Evolutionary conservation across 2,113 vertebrate genomes (phyloP).

Genomic region (Anolis sagrei): DNA sequence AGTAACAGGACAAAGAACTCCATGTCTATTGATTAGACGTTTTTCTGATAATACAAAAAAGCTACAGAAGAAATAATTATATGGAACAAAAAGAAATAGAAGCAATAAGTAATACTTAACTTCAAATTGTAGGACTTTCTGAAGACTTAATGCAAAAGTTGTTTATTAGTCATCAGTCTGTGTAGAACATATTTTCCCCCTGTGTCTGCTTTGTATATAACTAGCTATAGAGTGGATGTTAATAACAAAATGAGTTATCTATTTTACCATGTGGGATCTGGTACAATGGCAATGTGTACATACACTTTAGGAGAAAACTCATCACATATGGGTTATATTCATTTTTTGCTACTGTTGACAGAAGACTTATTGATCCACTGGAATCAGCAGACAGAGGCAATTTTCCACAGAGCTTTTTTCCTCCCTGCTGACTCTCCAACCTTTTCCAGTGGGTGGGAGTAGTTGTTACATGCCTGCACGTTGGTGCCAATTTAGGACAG

Average conservation of each 20-base stretch:
- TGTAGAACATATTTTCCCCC: background rate
- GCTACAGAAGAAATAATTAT: background rate
- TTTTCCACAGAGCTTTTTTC: background rate
- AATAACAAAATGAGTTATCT: background rate
- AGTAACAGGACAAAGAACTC: background rate
- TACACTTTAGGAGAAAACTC: background rate
- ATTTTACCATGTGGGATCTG: background rate
- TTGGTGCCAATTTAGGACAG: too few relatives aligned
- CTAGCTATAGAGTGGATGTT: too few relatives aligned
- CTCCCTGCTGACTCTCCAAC: too few relatives aligned
- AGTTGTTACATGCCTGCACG: too few relatives aligned
- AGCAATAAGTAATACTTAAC: background rate
- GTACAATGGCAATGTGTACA: background rate
- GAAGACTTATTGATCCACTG: background rate
- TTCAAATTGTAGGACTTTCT: background rate
- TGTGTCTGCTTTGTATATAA: too few relatives aligned
- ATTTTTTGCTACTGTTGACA: background rate
- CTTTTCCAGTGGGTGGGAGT: too few relatives aligned
- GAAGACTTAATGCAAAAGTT: background rate
- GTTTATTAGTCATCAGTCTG: background rate
- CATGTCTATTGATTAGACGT: background rate
- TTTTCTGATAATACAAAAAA: slow-evolving; percentile 12
- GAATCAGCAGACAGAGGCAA: background rate
- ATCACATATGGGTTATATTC: background rate
- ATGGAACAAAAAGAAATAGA: slow-evolving; percentile 2